Conservation (phyloP, 2,797 vertebrate species). For the Chaunax sp. region DNA sequence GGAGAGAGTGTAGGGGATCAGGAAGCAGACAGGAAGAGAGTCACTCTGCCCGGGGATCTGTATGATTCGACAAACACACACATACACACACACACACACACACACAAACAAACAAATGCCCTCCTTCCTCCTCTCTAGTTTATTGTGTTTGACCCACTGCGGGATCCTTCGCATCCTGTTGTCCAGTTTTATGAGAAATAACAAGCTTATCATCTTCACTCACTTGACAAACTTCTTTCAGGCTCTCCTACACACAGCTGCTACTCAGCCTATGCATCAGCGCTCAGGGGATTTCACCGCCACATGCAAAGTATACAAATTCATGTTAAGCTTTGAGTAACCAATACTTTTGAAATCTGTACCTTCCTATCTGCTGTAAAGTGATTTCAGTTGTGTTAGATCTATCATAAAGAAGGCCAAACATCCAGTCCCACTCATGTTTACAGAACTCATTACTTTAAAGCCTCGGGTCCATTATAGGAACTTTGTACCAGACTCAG, state of each 20-base stretch:
- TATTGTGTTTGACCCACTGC: conserved; percentile 72
- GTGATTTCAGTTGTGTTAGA: neutral
- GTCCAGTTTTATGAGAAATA: conserved; percentile 72
- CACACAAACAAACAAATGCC: conserved; percentile 27
- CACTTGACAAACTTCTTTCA: conserved; percentile 32
- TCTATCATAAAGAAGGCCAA: too few relatives aligned
- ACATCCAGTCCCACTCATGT: too few relatives aligned
- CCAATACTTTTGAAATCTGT: conserved; percentile 5
- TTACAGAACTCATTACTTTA: too few relatives aligned
- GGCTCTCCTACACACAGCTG: conserved; percentile 25
- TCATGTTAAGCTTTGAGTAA: conserved; percentile 3
- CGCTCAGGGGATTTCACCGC: conserved; percentile 10
- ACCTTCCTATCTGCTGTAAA: neutral
- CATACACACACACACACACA: conserved; percentile 32
- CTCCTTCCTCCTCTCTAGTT: conserved; percentile 61
- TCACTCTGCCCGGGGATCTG: conserved; percentile 76
- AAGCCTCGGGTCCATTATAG: neutral
- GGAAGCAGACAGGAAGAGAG: conserved; percentile 98
- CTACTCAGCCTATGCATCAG: conserved; percentile 7
- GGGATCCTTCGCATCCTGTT: conserved; percentile 75
- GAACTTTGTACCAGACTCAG: neutral
- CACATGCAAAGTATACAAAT: neutral
- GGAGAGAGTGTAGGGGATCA: conserved; percentile 74
- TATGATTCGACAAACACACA: conserved; percentile 38
- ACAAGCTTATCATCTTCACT: conserved; percentile 62